These are phyloP conservation scores for Xanthorhoe designata DNA, from an alignment of 2,888 invertebrate genomes.

Conservation along the genomic window DNA sequence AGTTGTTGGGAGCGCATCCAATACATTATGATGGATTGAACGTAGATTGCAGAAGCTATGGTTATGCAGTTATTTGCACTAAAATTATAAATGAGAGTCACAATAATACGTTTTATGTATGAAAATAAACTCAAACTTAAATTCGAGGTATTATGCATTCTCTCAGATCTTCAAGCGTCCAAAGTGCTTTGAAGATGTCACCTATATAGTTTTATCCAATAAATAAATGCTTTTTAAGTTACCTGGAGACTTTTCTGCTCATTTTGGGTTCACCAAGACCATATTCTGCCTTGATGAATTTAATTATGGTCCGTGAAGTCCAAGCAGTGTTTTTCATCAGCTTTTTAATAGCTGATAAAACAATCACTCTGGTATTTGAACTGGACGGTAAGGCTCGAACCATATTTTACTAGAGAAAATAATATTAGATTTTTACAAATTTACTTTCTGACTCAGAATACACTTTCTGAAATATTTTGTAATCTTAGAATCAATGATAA, in stretches of 20 bases:
- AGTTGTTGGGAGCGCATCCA: too few relatives aligned
- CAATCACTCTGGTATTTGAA: not conserved
- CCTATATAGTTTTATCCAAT: too few relatives aligned
- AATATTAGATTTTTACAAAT: not conserved
- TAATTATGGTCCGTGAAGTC: not conserved
- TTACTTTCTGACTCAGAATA: not conserved
- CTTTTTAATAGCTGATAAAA: conserved; percentile 1
- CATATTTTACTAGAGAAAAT: not conserved
- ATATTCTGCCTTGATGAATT: not conserved
- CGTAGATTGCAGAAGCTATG: too few relatives aligned
- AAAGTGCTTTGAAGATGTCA: not conserved
- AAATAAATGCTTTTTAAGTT: not conserved
- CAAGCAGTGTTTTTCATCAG: not conserved
- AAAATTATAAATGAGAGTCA: too few relatives aligned
- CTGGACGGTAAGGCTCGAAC: not conserved
- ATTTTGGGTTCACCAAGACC: conserved; percentile 18
- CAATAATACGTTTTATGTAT: too few relatives aligned
- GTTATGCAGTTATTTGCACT: too few relatives aligned
- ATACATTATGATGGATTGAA: too few relatives aligned
- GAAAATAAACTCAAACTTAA: not conserved
- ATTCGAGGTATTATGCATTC: not conserved
- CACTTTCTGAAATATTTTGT: not conserved
- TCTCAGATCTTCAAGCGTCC: not conserved
- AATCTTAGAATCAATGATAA: too few relatives aligned
- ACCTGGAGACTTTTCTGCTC: conserved; percentile 5